Conservation (phyloP, 1,140 invertebrate genomes). For the Drosophila lacteicornis region DNA sequence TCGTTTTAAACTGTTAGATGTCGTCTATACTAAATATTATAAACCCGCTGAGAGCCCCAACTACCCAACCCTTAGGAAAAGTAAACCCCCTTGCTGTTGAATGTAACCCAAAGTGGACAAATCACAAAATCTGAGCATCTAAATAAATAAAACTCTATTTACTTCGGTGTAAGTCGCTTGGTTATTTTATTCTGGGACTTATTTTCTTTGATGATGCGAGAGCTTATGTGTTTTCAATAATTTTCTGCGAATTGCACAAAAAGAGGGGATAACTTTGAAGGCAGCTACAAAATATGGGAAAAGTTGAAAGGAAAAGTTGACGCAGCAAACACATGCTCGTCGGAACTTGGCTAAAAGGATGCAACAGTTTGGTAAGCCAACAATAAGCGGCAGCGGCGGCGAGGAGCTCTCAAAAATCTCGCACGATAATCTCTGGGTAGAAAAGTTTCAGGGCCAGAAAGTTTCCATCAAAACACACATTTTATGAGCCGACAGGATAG, state of each 20-base stretch:
- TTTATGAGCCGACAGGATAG: conserved; percentile 21
- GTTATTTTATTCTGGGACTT: conserved; percentile 3
- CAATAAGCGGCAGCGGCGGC: conserved; percentile 7
- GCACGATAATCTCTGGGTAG: conserved; percentile 26
- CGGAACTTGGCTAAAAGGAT: conserved; percentile 20
- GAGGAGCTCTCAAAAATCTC: conserved; percentile 31
- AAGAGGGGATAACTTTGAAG: not conserved
- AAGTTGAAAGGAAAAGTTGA: conserved; percentile 37
- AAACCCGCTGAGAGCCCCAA: conserved; percentile 9
- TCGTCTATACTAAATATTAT: conserved; percentile 24
- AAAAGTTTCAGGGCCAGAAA: conserved; percentile 37
- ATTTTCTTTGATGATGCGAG: conserved; percentile 10
- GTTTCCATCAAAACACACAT: conserved; percentile 36
- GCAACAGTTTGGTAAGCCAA: conserved; percentile 44
- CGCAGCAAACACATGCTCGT: conserved; percentile 32
- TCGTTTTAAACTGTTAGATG: conserved; percentile 65
- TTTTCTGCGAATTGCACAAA: conserved; percentile 4
- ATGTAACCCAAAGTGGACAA: conserved; percentile 49
- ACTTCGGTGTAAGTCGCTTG: conserved; percentile 61
- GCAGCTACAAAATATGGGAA: conserved; percentile 26
- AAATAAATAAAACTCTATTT: conserved; percentile 70
- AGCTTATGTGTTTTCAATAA: conserved; percentile 13
- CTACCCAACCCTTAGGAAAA: not conserved
- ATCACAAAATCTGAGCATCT: conserved; percentile 21
- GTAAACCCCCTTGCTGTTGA: conserved; percentile 29